phyloP scores from a whole-genome alignment of 1,140 invertebrate species.

The Chironomus striatipennis region DNA sequence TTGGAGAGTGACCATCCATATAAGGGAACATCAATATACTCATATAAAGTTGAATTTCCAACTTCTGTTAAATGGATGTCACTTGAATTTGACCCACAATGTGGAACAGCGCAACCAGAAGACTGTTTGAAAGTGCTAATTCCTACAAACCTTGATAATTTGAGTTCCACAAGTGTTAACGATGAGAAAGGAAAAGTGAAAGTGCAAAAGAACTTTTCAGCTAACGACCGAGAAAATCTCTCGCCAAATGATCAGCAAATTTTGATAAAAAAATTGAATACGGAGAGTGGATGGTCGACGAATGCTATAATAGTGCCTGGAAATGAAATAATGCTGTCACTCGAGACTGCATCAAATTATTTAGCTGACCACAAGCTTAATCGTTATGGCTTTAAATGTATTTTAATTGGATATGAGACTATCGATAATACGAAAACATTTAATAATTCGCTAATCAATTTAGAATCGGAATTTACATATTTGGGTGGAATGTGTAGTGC shows the following conservation, averaged over 20 bases:
- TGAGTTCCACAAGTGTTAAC: not conserved
- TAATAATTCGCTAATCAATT: slow-evolving; percentile 52
- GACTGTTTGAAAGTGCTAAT: slow-evolving; percentile 85
- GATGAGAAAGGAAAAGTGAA: slow-evolving; percentile 1
- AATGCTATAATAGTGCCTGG: slow-evolving; percentile 81
- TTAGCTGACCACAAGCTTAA: slow-evolving; percentile 79
- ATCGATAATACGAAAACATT: not conserved
- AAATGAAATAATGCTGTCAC: slow-evolving; percentile 87
- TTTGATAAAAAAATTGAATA: slow-evolving; percentile 40
- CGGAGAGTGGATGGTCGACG: slow-evolving; percentile 63
- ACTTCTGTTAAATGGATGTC: slow-evolving; percentile 81
- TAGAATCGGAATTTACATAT: slow-evolving; percentile 87
- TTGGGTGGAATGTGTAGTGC: slow-evolving; percentile 84
- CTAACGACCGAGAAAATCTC: not conserved
- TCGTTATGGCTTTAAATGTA: slow-evolving; percentile 83
- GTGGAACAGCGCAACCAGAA: slow-evolving; percentile 87
- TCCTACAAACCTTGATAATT: slow-evolving; percentile 42
- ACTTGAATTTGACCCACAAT: slow-evolving; percentile 86
- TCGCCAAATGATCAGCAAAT: slow-evolving; percentile 24
- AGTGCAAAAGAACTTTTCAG: not conserved
- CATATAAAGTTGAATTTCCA: slow-evolving; percentile 83
- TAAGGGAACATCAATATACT: slow-evolving; percentile 76
- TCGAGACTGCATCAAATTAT: slow-evolving; percentile 94
- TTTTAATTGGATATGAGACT: slow-evolving; percentile 89
- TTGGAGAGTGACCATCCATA: slow-evolving; percentile 97